Evolutionary conservation across 2,888 invertebrate species (phyloP).

Genomic region (Lamproptera curius): DNA sequence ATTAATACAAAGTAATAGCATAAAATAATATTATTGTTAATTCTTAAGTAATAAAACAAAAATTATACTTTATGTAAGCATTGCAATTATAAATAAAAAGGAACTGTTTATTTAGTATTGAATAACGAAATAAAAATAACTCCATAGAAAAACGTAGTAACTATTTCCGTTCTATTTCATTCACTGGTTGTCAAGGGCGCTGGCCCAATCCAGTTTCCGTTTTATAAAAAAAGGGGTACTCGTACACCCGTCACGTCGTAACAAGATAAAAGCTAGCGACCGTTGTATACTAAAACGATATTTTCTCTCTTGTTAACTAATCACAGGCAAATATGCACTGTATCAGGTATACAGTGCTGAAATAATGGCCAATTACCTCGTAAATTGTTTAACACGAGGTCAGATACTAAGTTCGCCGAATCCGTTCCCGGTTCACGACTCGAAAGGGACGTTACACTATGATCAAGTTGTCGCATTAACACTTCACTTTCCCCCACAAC

Average conservation of each 20-base stretch:
- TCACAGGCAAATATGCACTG: constrained; percentile 3
- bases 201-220: constrained; percentile 69
- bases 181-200: constrained; percentile 59
- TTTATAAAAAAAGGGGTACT: constrained; percentile 54
- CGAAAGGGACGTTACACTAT: constrained; percentile 54
- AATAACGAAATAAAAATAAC: no score
- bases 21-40: constrained; percentile 11
- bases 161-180: constrained; percentile 55
- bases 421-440: constrained; percentile 51
- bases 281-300: constrained; percentile 1
- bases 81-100: no score
- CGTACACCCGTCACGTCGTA: constrained; percentile 23
- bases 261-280: constrained; percentile 5
- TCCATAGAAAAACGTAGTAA: constrained; percentile 42
- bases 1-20: neutral
- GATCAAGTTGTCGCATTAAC: constrained; percentile 72
- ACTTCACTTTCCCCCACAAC: constrained; percentile 72
- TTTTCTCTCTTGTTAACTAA: constrained; percentile 25
- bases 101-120: no score
- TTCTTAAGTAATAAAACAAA: constrained; percentile 27
- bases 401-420: constrained; percentile 46
- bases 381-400: constrained; percentile 44
- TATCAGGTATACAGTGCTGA: constrained; percentile 26
- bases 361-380: constrained; percentile 43
- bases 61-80: no score